Base-by-base conservation (phyloP, 2,797 vertebrate species). In the Cryptoprocta ferox region DNA sequence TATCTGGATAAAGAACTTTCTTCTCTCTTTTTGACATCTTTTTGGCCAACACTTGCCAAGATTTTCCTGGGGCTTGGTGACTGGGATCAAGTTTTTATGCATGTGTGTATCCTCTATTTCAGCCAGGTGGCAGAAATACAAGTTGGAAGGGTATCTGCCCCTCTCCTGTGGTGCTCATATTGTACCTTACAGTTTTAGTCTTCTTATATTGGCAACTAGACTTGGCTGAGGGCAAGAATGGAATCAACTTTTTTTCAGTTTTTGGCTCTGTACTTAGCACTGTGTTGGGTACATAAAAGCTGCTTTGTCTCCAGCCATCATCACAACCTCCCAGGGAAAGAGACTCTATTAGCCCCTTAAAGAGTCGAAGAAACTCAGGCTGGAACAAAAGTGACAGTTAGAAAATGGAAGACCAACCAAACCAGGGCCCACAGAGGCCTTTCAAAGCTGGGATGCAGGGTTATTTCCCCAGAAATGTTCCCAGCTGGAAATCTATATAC, bases 181-280 rank as follows among this genome's bases (percentile, higher is more conserved):
- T 75, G 26, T 86, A 39, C 85, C 76, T 83, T 89, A 32, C 91
- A 73, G 26, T 63, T 96, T 94, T 93, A 78, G 24, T 94, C 88
- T 87, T 82, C 94, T 79, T 95, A 78, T 42, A 42, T 91, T 81
- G 66, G n/a, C 68, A 66, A n/a, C n/a, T 66, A 59, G n/a, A 80
- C 45, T 84, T 85, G 53, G 53, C 81, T 68, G 66, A 94, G 65
- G n/a, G 42, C 39, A 94, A 80, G 68, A 94, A 89, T 86, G 45
- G 50, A 95, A 59, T 95, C 50, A 56, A 13, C 26, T 30, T 48
- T 61, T 56, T 92, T 92, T 83, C 39, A 24, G 79, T 26, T 6
- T 94, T 97, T 95, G 53, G n/a, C 92, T 92, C 45, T 92, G 66
- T 71, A 70, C 61, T n/a, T 95, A 30, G 78, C 93, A 80, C 39